phyloP scores from a whole-genome alignment of 2,113 vertebrate species.

The Hippocampus abdominalis region DNA sequence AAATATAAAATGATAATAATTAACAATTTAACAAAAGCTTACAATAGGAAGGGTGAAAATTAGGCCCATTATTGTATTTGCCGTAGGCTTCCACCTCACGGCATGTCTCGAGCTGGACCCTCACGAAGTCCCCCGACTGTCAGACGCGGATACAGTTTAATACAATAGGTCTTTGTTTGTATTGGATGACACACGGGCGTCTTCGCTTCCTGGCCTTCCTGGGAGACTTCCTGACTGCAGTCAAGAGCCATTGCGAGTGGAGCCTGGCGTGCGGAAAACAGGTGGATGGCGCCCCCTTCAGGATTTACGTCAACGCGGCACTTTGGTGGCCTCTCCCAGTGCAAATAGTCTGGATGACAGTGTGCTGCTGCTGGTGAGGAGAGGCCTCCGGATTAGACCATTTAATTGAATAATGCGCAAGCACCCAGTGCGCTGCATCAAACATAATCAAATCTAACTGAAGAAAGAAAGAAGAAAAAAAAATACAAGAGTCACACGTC shows the following conservation, averaged over 20 bases:
- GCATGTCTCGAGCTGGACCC: conserved; percentile 55
- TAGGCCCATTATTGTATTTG: no score
- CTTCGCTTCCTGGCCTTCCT: conserved; percentile 59
- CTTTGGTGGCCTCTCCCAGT: conserved; percentile 35
- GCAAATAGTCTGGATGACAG: conserved; percentile 52
- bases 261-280: conserved; percentile 40
- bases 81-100: not conserved
- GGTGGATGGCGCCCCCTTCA: conserved; percentile 65
- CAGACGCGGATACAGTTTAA: conserved; percentile 22
- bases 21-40: no score
- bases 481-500: no score
- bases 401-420: conserved; percentile 13
- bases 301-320: conserved; percentile 46
- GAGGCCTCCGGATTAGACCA: no score
- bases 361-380: conserved; percentile 44
- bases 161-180: no score
- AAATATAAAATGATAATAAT: no score
- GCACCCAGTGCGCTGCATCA: no score
- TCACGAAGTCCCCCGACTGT: conserved; percentile 64
- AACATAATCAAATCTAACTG: no score
- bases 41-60: no score
- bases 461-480: no score
- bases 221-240: conserved; percentile 48
- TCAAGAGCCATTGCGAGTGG: conserved; percentile 29
- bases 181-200: conserved; percentile 34